These are phyloP conservation scores for Scaptomyza polygonia DNA, from an alignment of 2,888 invertebrate species.

Conservation along the genomic window DNA sequence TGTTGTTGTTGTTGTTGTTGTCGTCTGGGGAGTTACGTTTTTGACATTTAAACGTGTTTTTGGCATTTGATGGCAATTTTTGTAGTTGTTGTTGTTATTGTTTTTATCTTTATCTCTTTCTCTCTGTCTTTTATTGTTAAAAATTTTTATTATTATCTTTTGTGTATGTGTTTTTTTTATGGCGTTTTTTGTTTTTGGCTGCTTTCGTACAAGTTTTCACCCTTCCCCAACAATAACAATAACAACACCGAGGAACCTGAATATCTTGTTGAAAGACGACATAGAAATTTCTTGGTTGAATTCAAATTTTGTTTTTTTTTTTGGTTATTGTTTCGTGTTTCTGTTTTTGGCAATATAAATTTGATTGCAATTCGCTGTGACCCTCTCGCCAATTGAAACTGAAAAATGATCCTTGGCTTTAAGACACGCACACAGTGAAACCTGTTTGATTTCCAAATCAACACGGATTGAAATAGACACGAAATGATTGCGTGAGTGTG, in stretches of 20 bases:
- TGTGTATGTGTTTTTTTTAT: conserved; percentile 66
- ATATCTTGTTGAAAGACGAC: conserved; percentile 50
- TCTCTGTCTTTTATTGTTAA: conserved; percentile 45
- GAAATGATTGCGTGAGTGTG: conserved; percentile 51
- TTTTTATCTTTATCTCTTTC: conserved; percentile 21
- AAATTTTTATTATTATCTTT: conserved; percentile 69
- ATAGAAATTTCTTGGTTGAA: conserved; percentile 54
- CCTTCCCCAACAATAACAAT: conserved; percentile 6
- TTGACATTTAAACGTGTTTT: conserved; percentile 78
- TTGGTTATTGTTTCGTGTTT: conserved; percentile 46
- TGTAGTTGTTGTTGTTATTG: conserved; percentile 44
- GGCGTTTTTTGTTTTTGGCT: conserved; percentile 28
- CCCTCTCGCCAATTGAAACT: not conserved
- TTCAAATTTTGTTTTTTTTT: conserved; percentile 55
- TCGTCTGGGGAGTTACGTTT: conserved; percentile 63
- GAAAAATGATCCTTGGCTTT: conserved; percentile 30
- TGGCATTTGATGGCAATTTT: conserved; percentile 72
- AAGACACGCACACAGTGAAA: conserved; percentile 25
- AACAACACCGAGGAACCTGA: conserved; percentile 35
- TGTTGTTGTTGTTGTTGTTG: conserved; percentile 27
- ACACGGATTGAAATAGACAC: conserved; percentile 65
- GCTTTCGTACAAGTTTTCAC: conserved; percentile 48
- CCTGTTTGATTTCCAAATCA: conserved; percentile 76
- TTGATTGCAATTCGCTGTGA: conserved; percentile 37
- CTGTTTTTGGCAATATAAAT: too few relatives aligned